Conservation (phyloP, 1,140 invertebrate genomes). For the Stegodyphus mimosarum region DNA sequence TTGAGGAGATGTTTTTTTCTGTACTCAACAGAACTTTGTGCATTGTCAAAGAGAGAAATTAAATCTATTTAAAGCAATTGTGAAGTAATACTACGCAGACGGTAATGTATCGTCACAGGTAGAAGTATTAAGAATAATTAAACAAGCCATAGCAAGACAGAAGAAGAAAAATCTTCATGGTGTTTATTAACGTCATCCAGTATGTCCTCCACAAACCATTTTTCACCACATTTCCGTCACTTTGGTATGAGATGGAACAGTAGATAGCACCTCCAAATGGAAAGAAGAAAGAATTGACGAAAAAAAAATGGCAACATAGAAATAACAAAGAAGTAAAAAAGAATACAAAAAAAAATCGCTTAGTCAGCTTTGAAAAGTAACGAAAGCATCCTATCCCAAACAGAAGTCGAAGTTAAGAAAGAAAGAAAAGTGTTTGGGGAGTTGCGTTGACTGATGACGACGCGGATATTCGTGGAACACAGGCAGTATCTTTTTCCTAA, state of each 20-base stretch:
- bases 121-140: too few relatives aligned
- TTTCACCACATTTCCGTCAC: slow-evolving; percentile 11
- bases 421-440: slow-evolving; percentile 33
- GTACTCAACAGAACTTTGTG: too few relatives aligned
- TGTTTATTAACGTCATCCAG: too few relatives aligned
- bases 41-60: too few relatives aligned
- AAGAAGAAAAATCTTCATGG: too few relatives aligned
- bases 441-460: slow-evolving; percentile 45
- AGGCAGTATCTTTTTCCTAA: slow-evolving; percentile 54
- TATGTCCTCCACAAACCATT: slow-evolving; percentile 9
- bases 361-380: slow-evolving; percentile 42
- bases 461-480: slow-evolving; percentile 46
- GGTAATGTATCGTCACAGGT: too few relatives aligned
- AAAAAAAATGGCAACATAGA: not conserved
- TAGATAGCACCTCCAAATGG: slow-evolving; percentile 25
- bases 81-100: too few relatives aligned
- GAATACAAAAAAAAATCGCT: slow-evolving; percentile 23
- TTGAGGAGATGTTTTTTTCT: too few relatives aligned
- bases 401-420: slow-evolving; percentile 22
- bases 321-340: not conserved
- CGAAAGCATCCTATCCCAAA: slow-evolving; percentile 37
- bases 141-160: too few relatives aligned
- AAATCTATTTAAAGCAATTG: not conserved
- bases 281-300: not conserved
- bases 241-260: not conserved